Base-by-base conservation (phyloP, 2,888 invertebrate species). In the Micropterix aruncella region DNA sequence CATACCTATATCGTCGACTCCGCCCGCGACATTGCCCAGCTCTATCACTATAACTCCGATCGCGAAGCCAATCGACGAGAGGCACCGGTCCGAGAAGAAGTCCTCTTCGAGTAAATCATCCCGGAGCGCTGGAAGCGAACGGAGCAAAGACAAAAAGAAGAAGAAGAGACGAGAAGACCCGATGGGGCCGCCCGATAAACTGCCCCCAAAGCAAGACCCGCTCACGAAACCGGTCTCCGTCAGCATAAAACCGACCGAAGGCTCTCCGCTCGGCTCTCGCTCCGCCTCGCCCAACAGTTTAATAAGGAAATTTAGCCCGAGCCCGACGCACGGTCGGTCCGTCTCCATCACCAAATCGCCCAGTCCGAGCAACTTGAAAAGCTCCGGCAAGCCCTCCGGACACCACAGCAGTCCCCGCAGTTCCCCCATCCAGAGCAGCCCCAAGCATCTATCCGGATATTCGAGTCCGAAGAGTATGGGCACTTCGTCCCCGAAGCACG, bases 41-140 rank as follows among this genome's bases (percentile, higher is more conserved):
- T 87, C 89, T 1, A 87, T 90, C 46, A 90, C 90, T 1, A 90
- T 91, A 45, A 91, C 90, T 0, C 86, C 90, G 2, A 88, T 90
- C 37, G 60, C 68, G 46, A 68, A 70, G 53, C 61, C 65, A 2
- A 56, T 69, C 46, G 72, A 71, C 44, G 69, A 70, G 38, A 62
- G 69, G 18, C 61, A 62, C 46, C 57, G 68, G 49, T 67, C 69
- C 14, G 70, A 71, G 27, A 68, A 67, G 55, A 70, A 69, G 50
- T 65, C 69, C 9, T 61, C 60, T 43, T 69, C 68, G 1, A 60
- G 63, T 41, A 70, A 71, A 45, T 54, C 49, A 5, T 52, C 53
- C 2, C 48, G 50, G 38, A 50, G 53, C 1, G 51, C 44, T 37
- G 47, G 46, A 45, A 48, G 49, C 14, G 71, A 70, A 47, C 59